These are phyloP conservation scores for Drosophila kuntzei DNA, from an alignment of 2,888 invertebrate species.

Conservation along the genomic window DNA sequence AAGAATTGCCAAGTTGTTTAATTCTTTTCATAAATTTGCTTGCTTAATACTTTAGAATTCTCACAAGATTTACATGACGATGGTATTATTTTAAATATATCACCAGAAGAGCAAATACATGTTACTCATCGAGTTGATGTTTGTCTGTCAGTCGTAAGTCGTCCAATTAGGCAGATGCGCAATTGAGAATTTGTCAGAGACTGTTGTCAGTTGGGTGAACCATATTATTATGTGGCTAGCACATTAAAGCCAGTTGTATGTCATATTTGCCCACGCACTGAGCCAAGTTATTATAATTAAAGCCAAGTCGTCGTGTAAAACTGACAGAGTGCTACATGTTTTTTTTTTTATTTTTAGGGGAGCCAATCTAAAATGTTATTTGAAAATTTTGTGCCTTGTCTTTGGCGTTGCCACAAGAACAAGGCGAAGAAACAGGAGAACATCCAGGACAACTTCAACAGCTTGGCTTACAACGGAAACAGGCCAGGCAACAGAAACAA, in stretches of 20 bases:
- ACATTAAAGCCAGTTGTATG: constrained; percentile 51
- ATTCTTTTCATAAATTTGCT: neutral
- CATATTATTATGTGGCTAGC: constrained; percentile 44
- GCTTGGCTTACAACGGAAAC: constrained; percentile 77
- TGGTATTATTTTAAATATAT: constrained; percentile 10
- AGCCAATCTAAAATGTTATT: constrained; percentile 59
- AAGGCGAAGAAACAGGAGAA: constrained; percentile 47
- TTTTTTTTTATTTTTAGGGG: constrained; percentile 9
- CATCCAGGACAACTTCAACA: constrained; percentile 69
- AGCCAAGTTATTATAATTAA: constrained; percentile 70
- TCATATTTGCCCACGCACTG: constrained; percentile 36
- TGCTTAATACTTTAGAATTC: neutral
- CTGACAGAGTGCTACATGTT: constrained; percentile 51
- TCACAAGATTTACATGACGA: neutral
- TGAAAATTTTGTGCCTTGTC: constrained; percentile 70
- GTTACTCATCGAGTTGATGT: constrained; percentile 12
- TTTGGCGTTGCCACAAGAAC: constrained; percentile 51
- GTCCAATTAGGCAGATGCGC: constrained; percentile 51
- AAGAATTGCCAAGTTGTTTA: too few relatives aligned
- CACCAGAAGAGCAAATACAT: constrained; percentile 12
- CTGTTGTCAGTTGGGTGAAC: constrained; percentile 21
- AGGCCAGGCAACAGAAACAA: constrained; percentile 42
- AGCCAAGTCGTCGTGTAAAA: constrained; percentile 53
- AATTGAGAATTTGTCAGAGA: constrained; percentile 45
- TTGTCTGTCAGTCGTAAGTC: constrained; percentile 26